Evolutionary conservation across 2,888 invertebrate genomes (phyloP), one percentile per base, ranked within the genome.

Genomic region (Bellardia bayeri): DNA sequence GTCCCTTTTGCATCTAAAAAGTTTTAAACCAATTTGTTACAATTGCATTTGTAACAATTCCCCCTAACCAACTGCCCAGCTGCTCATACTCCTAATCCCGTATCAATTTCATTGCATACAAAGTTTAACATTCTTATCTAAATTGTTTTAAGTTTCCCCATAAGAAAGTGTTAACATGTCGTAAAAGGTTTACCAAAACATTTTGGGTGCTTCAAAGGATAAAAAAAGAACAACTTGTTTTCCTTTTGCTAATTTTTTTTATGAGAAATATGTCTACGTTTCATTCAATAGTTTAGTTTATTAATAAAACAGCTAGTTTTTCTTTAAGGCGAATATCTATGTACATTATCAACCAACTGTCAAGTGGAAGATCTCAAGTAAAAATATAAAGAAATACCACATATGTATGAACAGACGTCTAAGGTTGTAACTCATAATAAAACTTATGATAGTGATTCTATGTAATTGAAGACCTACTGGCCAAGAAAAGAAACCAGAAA

Each of bases 391-490:
- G 23, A 30, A 30, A 49, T 68, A 37, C 16, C 11, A 23, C 23
- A 23, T 23, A 23, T 23, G 23, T 23, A 23, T 23, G 23, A 23
- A 23, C 23, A 23, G 23, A 23, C 23, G 23, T 23, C 23, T 37
- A 37, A 6, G 37, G 37, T 5, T 37, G 37, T 37, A 37, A 37
- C 37, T 37, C 37, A 37, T 37, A 37, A 6, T 37, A 40, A 14
- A 64, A 16, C 2, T 49, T 13, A 45, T 61, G 49, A 51, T 54
- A 54, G 71, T 68, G 30, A 8, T 33, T 42, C 33, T 51, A 37
- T 54, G 37, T 80, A 54, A 81, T 56, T 74, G 56, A 74, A 82
- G 56, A 82, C 81, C 72, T 49, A 66, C 54, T 82, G 72, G 66
- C 74, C 81, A 82, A 74, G 42, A 82, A 66, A 72, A 72, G 33